These are phyloP conservation scores for Anabacerthia variegaticeps DNA, from an alignment of 2,797 vertebrate genomes.

Conservation along the genomic window DNA sequence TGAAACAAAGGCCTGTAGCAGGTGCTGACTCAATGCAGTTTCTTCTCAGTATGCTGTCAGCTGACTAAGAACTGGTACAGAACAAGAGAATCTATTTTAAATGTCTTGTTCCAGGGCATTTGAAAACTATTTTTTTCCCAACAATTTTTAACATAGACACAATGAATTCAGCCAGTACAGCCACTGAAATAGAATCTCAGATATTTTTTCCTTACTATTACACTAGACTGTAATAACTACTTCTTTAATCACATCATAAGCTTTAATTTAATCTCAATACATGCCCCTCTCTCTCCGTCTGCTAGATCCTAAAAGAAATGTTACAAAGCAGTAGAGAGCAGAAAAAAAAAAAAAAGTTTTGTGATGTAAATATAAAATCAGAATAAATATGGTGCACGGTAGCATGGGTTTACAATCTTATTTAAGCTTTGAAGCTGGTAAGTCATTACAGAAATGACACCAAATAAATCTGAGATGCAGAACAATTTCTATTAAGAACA, in stretches of 20 bases:
- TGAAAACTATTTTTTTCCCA: neutral
- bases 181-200: neutral
- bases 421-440: neutral
- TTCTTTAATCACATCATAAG: neutral
- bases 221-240: neutral
- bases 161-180: neutral
- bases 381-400: neutral
- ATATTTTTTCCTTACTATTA: neutral
- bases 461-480: neutral
- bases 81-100: neutral
- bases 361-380: neutral
- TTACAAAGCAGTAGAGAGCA: neutral
- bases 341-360: neutral
- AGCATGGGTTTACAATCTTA: neutral
- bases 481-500: neutral
- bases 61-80: neutral
- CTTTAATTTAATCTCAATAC: neutral
- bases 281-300: accelerated
- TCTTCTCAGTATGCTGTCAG: neutral
- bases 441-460: neutral
- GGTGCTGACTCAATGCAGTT: neutral
- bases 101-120: neutral
- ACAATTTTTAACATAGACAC: neutral
- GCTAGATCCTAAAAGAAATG: neutral
- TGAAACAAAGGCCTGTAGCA: neutral